phyloP scores from a whole-genome alignment of 2,888 invertebrate genomes.

The Syrphus vitripennis region DNA sequence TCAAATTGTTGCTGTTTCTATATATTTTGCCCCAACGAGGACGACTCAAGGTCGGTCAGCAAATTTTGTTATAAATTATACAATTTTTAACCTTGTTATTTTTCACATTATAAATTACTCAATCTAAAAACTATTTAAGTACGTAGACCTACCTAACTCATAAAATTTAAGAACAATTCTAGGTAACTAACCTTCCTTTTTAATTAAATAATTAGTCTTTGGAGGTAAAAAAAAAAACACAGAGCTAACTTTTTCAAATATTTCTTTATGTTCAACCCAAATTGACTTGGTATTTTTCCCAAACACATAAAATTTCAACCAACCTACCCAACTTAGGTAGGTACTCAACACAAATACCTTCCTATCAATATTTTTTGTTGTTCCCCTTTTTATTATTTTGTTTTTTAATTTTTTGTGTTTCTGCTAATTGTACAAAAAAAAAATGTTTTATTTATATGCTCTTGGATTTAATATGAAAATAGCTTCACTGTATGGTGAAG shows the following conservation, averaged over 20 bases:
- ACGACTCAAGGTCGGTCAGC: neutral
- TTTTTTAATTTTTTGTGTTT: neutral
- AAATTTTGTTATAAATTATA: neutral
- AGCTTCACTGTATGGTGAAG: slow-evolving; percentile 21
- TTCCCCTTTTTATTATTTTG: neutral
- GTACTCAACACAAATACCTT: neutral
- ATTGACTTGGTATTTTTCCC: slow-evolving; percentile 10
- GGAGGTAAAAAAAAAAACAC: neutral
- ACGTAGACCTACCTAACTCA: neutral
- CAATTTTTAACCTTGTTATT: neutral
- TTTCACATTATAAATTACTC: neutral
- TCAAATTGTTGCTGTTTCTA: neutral
- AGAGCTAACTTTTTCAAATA: neutral
- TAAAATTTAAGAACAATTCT: neutral
- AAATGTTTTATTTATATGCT: slow-evolving; percentile 20
- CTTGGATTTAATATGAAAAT: slow-evolving; percentile 45
- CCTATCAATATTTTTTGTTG: neutral
- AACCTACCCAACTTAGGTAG: neutral
- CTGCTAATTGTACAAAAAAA: slow-evolving; percentile 28
- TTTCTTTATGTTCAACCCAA: neutral
- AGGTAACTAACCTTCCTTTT: neutral
- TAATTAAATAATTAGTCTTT: neutral
- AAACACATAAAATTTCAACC: slow-evolving; percentile 13
- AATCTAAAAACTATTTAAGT: neutral
- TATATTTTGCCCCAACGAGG: neutral